Base-by-base conservation (phyloP, 2,113 vertebrate genomes). In the Arvicanthis niloticus region DNA sequence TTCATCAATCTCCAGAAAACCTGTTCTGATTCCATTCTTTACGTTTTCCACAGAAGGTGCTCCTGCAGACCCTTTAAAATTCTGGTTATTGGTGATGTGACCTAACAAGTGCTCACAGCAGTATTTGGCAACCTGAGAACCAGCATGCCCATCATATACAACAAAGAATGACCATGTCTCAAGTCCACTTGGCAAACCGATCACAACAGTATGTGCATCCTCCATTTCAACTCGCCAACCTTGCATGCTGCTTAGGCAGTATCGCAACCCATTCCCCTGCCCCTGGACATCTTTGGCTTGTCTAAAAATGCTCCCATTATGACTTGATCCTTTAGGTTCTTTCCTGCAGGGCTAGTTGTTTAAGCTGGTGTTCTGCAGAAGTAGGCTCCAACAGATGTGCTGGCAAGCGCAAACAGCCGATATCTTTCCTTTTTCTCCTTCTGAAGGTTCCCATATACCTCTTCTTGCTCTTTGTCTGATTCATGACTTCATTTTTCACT, bases 181-280 rank as follows among this genome's bases (percentile, higher is more conserved):
- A 34, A 99, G 99, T 98, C 99, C 99, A 13, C 99, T 99, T 97
- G 99, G 99, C 98, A 99, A 99, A 92, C 99, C 99, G 22, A 99
- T 99, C 92, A 99, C 99, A 73, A 99, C 99, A 3, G 99, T 99
- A 97, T 99, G 99, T 0, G 99, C 99, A 70, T 99, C 99, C 98
- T 99, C 99, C 99, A 99, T 99, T 97, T 99, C 99, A 88, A 99
- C 99, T 70, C 99, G 98, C 99, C 99, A 99, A 86, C 99, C 99
- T 97, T 99, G 99, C 99, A 99, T 99, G 94, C 99, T 99, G 97
- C 99, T 99, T 85, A 99, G 99, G 81, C 99, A 99, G 26, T 99
- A 99, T 92, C 98, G 99, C 92, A 99, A 98, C 98, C 98, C 98
- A 73, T 99, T 99, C 81, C 99, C 99, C 76, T 99, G 99, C 76